A percentile compares a stretch with the other conserved stretches of the same genome.
Conservation (phyloP, 2,113 vertebrate species). For the Sterrhoptilus dennistouni region DNA sequence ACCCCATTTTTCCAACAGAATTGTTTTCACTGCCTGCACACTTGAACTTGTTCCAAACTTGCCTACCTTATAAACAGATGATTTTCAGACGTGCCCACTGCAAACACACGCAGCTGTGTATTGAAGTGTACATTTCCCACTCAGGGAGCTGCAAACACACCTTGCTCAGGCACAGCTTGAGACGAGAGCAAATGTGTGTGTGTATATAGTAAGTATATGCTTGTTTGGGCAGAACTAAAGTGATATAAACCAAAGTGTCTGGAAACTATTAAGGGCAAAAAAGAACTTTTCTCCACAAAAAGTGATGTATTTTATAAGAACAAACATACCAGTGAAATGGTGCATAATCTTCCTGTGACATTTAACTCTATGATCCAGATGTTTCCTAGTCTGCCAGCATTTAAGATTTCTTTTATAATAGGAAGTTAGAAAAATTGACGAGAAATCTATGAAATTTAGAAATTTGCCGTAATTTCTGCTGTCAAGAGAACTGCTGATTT, state of each 20-base stretch:
- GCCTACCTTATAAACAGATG: rapidly evolving
- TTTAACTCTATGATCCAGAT: too few relatives aligned
- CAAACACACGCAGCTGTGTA: rapidly evolving
- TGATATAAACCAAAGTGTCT: background rate
- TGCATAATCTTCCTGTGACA: background rate
- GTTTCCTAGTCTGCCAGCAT: background rate
- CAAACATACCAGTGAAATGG: background rate
- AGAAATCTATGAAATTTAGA: background rate
- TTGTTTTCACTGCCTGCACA: background rate
- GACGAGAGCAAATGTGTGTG: rapidly evolving
- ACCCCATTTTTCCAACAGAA: background rate
- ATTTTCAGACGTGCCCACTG: background rate
- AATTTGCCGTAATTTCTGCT: background rate
- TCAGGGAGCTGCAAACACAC: background rate
- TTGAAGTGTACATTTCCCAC: rapidly evolving
- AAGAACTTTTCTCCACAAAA: background rate
- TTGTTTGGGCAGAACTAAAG: background rate
- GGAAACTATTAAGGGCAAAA: background rate
- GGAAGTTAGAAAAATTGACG: background rate
- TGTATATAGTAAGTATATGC: background rate
- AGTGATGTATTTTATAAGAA: background rate
- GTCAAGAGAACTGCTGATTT: background rate
- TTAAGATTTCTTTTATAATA: background rate
- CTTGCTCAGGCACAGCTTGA: background rate
- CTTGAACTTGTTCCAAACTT: background rate